phyloP scores from a whole-genome alignment of 2,888 invertebrate genomes.

The Ophion ventricosus region DNA sequence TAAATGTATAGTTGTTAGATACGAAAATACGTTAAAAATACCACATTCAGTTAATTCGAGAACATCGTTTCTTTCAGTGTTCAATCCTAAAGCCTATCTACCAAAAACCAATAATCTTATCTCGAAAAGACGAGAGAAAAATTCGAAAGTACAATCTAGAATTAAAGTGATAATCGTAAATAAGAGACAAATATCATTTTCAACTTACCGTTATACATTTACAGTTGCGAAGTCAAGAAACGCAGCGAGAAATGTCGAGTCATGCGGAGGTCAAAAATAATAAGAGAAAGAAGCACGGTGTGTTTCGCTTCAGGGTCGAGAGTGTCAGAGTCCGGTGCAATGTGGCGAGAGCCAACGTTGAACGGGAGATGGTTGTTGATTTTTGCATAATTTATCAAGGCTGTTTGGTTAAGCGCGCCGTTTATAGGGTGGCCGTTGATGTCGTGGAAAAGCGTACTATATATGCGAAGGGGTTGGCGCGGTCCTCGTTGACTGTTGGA shows the following conservation, averaged over 20 bases:
- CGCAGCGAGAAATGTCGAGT: background rate
- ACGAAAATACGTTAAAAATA: too few relatives aligned
- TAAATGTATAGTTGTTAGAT: too few relatives aligned
- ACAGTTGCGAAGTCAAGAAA: background rate
- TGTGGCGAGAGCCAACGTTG: constrained; percentile 27
- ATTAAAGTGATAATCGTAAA: too few relatives aligned
- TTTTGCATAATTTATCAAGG: constrained; percentile 83
- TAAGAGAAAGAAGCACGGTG: background rate
- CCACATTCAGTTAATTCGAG: too few relatives aligned
- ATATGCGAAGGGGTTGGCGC: constrained; percentile 53
- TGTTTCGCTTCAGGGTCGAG: constrained; percentile 4
- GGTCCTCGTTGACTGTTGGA: constrained; percentile 67
- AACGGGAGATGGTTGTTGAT: constrained; percentile 77
- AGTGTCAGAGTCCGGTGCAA: constrained; percentile 46
- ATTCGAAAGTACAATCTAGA: too few relatives aligned
- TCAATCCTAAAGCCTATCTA: too few relatives aligned
- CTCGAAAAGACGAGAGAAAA: too few relatives aligned
- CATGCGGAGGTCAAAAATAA: background rate
- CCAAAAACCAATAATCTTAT: too few relatives aligned
- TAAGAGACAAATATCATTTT: too few relatives aligned
- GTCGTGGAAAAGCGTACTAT: constrained; percentile 33
- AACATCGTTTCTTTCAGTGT: too few relatives aligned
- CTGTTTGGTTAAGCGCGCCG: constrained; percentile 81
- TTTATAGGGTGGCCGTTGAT: constrained; percentile 70
- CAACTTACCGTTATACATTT: too few relatives aligned